Conservation (phyloP, 1,140 invertebrate species). For the Telenomus remus region DNA sequence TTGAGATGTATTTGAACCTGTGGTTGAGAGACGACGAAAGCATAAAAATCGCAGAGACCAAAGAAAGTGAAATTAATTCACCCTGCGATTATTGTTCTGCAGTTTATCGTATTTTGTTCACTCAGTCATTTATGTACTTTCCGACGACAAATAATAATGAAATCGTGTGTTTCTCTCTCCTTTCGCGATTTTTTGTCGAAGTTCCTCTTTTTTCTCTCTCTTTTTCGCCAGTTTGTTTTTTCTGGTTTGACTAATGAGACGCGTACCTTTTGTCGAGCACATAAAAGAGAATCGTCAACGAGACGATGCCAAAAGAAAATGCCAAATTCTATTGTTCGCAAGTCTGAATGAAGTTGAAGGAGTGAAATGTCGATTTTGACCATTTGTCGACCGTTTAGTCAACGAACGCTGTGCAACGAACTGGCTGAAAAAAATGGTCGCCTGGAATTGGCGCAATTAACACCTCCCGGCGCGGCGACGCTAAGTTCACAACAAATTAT, state of each 20-base stretch:
- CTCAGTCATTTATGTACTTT: slow-evolving; percentile 13
- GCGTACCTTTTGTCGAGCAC: slow-evolving; percentile 41
- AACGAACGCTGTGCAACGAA: slow-evolving; percentile 13
- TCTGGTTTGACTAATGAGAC: slow-evolving; percentile 50
- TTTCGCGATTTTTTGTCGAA: neutral
- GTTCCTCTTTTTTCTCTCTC: slow-evolving; percentile 1
- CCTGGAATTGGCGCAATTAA: slow-evolving; percentile 24
- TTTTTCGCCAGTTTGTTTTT: slow-evolving; percentile 41
- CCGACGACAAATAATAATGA: slow-evolving; percentile 22
- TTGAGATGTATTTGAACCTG: too few species aligned
- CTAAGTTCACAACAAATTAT: slow-evolving; percentile 10
- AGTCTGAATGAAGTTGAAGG: slow-evolving; percentile 23
- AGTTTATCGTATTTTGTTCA: slow-evolving; percentile 5
- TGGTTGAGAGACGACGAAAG: too few species aligned
- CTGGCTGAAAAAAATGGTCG: slow-evolving; percentile 14
- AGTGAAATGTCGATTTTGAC: slow-evolving; percentile 26
- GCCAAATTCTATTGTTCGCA: slow-evolving; percentile 32
- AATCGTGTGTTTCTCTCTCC: slow-evolving; percentile 5
- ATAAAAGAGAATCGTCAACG: slow-evolving; percentile 39
- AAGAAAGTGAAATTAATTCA: slow-evolving; percentile 9
- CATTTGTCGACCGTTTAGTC: slow-evolving; percentile 17
- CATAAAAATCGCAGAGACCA: too few species aligned
- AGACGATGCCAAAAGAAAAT: slow-evolving; percentile 22
- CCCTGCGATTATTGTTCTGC: slow-evolving; percentile 11
- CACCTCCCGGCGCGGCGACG: neutral